Evolutionary conservation across 2,888 invertebrate genomes (phyloP), one percentile per base, ranked within the genome.

Genomic region (Conops quadrifasciatus): DNA sequence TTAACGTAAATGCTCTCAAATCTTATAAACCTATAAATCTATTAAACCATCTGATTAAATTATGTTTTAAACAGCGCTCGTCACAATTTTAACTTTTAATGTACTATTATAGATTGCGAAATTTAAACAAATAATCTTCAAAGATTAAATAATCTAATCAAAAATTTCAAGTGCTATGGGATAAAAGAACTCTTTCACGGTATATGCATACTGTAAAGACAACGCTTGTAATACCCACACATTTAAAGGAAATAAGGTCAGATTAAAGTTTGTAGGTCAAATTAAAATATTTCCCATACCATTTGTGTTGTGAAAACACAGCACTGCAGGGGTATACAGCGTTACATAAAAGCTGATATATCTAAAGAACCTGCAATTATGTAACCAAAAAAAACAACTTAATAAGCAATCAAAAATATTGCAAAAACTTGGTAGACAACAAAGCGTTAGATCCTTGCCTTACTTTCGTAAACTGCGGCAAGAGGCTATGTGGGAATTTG

Each of bases 181-280:
- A 45, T 62, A 1, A 62, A 62, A 45, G 45, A 62, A 62, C 21
- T 26, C 62, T 0, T 62, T 62, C 21, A 4, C 21, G 3, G 19
- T 45, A 24, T 62, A 62, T 45, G 62, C 62, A 43, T 62, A 62
- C 21, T 62, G 62, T 21, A 62, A 43, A 2, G 21, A 62, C 13
- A 62, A 13, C n/a, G 21, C 62, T 30, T 62, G 45, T 30, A 62
- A 21, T 9, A 45, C 62, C 0, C 45, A 11, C 21, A 30, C 3
- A 21, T 62, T 62, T 45, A 45, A 13, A 62, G 62, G 45, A 19
- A 43, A 21, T 21, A 0, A 13, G 62, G 62, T 4, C 7, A 62
- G 0, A 21, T 62, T 1, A 2, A 62, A 13, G 62, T 62, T 4
- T 62, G 1, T 7, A 19, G 62, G 24, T n/a, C 4, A 7, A 19